phyloP scores from a whole-genome alignment of 2,888 invertebrate genomes.

The Fragum fragum region DNA sequence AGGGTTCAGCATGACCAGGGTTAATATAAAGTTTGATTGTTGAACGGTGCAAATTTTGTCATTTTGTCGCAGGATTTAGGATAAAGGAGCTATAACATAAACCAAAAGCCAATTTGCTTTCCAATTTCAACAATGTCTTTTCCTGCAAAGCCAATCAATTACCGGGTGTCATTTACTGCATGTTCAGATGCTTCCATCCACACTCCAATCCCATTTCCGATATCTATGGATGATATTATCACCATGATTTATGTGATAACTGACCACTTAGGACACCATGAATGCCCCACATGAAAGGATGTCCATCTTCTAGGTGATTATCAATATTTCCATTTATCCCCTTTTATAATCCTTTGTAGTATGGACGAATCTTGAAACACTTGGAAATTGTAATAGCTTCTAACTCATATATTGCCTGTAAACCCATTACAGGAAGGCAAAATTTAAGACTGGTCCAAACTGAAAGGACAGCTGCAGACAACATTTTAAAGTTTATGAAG shows the following conservation, averaged over 20 bases:
- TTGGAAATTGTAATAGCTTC: not conserved
- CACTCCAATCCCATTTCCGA: constrained; percentile 34
- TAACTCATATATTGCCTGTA: no score
- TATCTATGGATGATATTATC: constrained; percentile 42
- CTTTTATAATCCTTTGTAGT: constrained; percentile 1
- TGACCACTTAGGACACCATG: constrained; percentile 50
- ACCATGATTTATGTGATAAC: constrained; percentile 52
- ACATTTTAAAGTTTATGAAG: no score
- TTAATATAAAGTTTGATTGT: no score
- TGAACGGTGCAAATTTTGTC: no score
- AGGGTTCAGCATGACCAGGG: no score
- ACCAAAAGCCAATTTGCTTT: constrained; percentile 34
- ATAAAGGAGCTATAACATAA: constrained; percentile 20
- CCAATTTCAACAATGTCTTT: constrained; percentile 26
- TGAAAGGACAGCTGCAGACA: no score
- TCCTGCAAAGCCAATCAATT: constrained; percentile 30
- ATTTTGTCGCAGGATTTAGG: no score
- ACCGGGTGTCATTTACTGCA: constrained; percentile 30
- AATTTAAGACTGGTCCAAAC: no score
- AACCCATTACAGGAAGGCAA: no score
- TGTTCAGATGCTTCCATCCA: constrained; percentile 25
- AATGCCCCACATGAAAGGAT: constrained; percentile 47
- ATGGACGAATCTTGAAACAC: not conserved
- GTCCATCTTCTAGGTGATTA: constrained; percentile 37
- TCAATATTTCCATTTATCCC: constrained; percentile 30